Evolutionary conservation across 2,888 invertebrate species (phyloP), one percentile per base, ranked within the genome.

Genomic region (Melanotus villosus): DNA sequence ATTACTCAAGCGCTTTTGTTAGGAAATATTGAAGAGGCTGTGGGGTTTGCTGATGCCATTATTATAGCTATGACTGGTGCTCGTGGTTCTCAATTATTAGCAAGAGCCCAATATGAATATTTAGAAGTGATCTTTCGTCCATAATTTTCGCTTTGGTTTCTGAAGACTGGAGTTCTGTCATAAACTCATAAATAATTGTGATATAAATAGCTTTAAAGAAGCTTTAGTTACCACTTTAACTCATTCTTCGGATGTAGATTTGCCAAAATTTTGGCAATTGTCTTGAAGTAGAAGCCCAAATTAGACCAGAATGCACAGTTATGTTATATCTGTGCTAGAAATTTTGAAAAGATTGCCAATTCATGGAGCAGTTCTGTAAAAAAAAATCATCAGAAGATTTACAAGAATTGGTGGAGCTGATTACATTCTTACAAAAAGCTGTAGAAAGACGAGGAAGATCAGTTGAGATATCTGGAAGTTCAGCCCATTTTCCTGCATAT

Each of bases 281-380:
- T 63, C 84, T 98, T 57, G 89, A 93, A 64, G 68, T 76, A 9
- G 92, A 93, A 76, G 85, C 88, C 0, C 58, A 85, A 88, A 16
- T 84, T 90, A 10, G 84, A 84, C 36, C 87, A 88, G 72, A 91
- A 92, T 79, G 93, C 95, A 2, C 91, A 92, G 77, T 87, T 94
- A 14, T 97, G 97, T 84, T 97, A 94, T 84, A 90, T 97, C 73
- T 95, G 94, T 84, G 93, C 96, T 26, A 94, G 95, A 63, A 93
- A 92, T 83, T 87, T 95, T 54, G 93, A 93, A 76, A 90, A 90
- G 79, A 86, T 95, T 65, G 90, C 93, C 9, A 85, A 88, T 45
- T 90, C 91, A 63, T 93, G 93, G 92, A 82, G 80, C 43, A 79
- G 73, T n/a, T 77, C 78, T 6, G 76, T 76, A n/a, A n/a, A 0